Conservation (phyloP, 2,113 vertebrate genomes). For the Hiodon alosoides region DNA sequence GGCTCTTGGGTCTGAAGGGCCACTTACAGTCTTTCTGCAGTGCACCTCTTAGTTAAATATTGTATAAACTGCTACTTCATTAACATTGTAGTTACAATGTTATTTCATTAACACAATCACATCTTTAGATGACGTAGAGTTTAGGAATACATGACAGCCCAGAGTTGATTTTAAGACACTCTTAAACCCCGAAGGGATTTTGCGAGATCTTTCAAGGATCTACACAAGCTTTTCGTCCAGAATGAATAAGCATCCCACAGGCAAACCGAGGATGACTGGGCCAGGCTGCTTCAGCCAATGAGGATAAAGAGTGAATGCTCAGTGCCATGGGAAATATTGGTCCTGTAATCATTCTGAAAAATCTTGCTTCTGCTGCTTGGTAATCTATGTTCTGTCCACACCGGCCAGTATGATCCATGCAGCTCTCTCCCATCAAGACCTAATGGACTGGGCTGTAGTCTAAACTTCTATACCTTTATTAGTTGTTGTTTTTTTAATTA, state of each 20-base stretch:
- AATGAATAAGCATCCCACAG: too few species aligned
- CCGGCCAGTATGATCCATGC: slow-evolving; percentile 16
- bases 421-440: background rate
- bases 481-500: too few species aligned
- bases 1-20: background rate
- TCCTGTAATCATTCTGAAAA: slow-evolving; percentile 10
- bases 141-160: background rate
- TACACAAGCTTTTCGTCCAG: background rate
- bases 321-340: slow-evolving; percentile 9
- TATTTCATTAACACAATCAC: background rate
- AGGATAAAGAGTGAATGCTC: background rate
- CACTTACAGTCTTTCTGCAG: background rate
- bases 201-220: background rate
- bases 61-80: background rate
- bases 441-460: background rate
- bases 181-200: background rate
- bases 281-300: background rate
- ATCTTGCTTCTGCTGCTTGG: slow-evolving; percentile 4
- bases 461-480: too few species aligned
- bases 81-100: background rate
- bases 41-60: background rate
- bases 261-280: too few species aligned
- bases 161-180: background rate
- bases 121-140: background rate
- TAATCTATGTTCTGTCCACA: slow-evolving; percentile 25